Evolutionary conservation across 2,888 invertebrate species (phyloP), one percentile per base, ranked within the genome.

Genomic region (Dichetophora obliterata): DNA sequence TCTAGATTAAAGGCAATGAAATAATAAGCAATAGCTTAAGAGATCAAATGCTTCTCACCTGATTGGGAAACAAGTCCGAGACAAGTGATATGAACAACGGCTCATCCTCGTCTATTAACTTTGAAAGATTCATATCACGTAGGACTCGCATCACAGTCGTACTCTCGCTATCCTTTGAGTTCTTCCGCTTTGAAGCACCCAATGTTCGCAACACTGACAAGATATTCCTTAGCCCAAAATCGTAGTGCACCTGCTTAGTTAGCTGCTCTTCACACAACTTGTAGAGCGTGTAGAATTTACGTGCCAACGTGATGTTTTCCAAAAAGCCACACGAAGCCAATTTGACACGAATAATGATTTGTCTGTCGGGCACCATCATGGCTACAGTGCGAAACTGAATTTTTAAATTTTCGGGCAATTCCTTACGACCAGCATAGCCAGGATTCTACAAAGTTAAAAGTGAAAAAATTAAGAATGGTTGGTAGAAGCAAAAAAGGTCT

Each of bases 321-420:
- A 98, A 90, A 88, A 98, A 98, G 34, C 98, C 98, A 87, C 98
- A 98, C 81, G 96, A 96, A 22, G 98, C 98, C 71, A 98, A 90
- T 90, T 98, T 98, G 0, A 98, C 98, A 80, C 98, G 91, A 82
- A 98, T 98, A 85, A 98, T 98, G 85, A 98, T 98, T 90, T 98
- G 98, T 77, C 98, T 91, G 88, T 98, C 98, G 0, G 98, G 98
- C 19, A 98, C 98, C 98, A 98, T 98, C 98, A 98, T 98, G 59
- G 98, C 97, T 0, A 98, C 98, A 0, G 98, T 98, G 75, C 98
- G 93, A 90, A 98, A 98, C 90, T 98, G 98, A 83, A 98, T 97
- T 91, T 98, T 98, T 82, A 98, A 91, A 90, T 98, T 98, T 90
- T 98, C 98, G 0, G 98, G 98, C 68, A 98, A 89, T 88, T 98